A percentile compares a stretch with the other conserved stretches of the same genome.
Conservation (phyloP, 2,888 invertebrate genomes). For the Campoplex nolae region DNA sequence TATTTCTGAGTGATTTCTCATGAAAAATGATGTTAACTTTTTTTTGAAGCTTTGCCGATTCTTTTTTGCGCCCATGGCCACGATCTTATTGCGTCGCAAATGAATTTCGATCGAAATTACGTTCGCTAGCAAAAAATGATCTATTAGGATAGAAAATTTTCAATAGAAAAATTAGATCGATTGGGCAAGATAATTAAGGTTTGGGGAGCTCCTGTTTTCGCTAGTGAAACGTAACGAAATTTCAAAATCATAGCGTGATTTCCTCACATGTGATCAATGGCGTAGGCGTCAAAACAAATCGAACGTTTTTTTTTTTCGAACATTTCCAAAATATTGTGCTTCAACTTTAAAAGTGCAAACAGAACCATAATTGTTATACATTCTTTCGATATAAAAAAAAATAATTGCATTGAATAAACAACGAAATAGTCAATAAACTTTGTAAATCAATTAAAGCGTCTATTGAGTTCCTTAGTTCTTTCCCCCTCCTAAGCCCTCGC, state of each 20-base stretch:
- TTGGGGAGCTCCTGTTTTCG: conserved; percentile 7
- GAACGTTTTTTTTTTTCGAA: conserved; percentile 27
- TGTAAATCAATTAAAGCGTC: not conserved
- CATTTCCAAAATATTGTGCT: not conserved
- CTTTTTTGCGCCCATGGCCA: conserved; percentile 2
- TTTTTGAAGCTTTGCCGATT: not conserved
- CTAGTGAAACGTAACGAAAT: conserved; percentile 24
- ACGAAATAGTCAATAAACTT: not conserved
- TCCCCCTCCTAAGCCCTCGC: not conserved
- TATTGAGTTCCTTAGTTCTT: conserved; percentile 14
- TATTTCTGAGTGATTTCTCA: not conserved
- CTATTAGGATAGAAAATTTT: not conserved
- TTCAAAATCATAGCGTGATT: conserved; percentile 46
- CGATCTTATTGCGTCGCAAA: conserved; percentile 37
- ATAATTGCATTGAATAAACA: not conserved
- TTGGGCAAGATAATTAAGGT: not conserved
- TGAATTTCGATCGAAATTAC: not conserved
- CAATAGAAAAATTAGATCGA: not conserved
- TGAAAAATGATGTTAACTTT: not conserved
- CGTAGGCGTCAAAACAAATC: conserved; percentile 48
- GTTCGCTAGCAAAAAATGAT: not conserved
- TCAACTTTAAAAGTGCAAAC: not conserved
- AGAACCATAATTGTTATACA: not conserved
- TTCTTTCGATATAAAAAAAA: not conserved
- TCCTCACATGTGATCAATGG: conserved; percentile 41